Evolutionary conservation across 2,113 vertebrate genomes (phyloP).

Genomic region (Pygoscelis adeliae): DNA sequence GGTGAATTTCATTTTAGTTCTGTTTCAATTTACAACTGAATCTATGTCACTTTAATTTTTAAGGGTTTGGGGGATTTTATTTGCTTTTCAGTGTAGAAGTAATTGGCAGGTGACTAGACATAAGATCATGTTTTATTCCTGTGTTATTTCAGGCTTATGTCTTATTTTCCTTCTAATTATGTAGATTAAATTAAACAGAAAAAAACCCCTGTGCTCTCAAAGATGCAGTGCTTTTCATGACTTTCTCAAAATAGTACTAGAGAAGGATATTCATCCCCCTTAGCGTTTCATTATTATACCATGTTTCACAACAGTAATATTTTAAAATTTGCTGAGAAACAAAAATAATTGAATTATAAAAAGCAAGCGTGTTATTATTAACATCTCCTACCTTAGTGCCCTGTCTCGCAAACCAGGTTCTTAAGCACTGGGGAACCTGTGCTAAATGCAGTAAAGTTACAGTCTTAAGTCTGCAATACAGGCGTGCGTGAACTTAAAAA

Average conservation of each 20-base stretch:
- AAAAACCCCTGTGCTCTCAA: background rate
- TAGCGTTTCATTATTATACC: background rate
- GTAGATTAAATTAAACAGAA: slow-evolving; percentile 45
- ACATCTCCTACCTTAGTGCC: background rate
- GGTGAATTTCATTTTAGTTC: slow-evolving; percentile 4
- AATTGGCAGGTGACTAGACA: slow-evolving; percentile 48
- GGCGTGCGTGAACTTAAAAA: background rate
- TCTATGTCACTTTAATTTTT: slow-evolving; percentile 37
- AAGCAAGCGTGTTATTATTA: background rate
- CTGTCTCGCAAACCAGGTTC: rapidly evolving
- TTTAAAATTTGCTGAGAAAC: background rate
- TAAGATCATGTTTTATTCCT: slow-evolving; percentile 30
- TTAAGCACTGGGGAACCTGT: background rate
- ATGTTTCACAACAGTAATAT: background rate
- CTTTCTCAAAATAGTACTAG: slow-evolving; percentile 20
- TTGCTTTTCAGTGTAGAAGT: slow-evolving; percentile 16
- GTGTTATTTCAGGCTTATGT: slow-evolving; percentile 44
- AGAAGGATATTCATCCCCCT: background rate
- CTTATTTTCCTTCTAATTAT: slow-evolving; percentile 46
- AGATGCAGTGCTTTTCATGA: background rate
- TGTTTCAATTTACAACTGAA: slow-evolving; percentile 30
- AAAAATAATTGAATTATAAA: background rate
- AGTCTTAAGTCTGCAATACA: background rate
- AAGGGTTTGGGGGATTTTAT: background rate
- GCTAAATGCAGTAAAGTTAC: background rate